These are phyloP conservation scores for Stigmatopora argus DNA, from an alignment of 2,113 vertebrate species.

Conservation along the genomic window DNA sequence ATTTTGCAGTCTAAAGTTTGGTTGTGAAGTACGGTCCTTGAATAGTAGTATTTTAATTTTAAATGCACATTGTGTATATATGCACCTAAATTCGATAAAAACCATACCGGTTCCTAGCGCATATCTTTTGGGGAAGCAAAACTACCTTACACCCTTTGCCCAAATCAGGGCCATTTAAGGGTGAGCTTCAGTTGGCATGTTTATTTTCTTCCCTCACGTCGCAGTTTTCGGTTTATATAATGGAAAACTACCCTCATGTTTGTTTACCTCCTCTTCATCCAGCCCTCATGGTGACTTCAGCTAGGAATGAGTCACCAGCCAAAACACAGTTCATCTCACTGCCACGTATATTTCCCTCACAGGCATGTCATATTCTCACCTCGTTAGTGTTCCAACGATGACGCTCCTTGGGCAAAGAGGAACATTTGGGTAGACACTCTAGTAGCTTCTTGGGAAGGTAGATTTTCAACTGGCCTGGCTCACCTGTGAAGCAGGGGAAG, in stretches of 20 bases:
- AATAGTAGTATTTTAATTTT: neutral
- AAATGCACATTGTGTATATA: neutral
- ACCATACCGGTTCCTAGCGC: too few relatives aligned
- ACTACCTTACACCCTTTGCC: conserved; percentile 18
- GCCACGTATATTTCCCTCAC: conserved; percentile 42
- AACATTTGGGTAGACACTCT: conserved; percentile 99
- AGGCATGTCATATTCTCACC: conserved; percentile 72
- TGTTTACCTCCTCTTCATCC: conserved; percentile 54
- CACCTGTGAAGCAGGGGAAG: conserved; percentile 76
- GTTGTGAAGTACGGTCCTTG: neutral
- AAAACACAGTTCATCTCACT: conserved; percentile 36
- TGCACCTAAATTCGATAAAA: neutral
- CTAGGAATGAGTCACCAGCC: conserved; percentile 44
- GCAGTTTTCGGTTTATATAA: conserved; percentile 46
- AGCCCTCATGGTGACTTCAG: conserved; percentile 55
- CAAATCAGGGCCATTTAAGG: conserved; percentile 24
- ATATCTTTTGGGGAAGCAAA: conserved; percentile 39
- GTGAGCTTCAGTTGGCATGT: conserved; percentile 14
- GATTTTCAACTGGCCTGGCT: conserved; percentile 99
- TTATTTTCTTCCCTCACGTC: conserved; percentile 32
- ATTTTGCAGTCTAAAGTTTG: neutral
- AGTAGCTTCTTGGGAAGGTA: conserved; percentile 99
- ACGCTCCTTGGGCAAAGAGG: conserved; percentile 98
- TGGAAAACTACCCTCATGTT: conserved; percentile 48
- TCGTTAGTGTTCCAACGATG: conserved; percentile 99